Conservation (phyloP, 2,113 vertebrate genomes). For the Centropus unirufus region DNA sequence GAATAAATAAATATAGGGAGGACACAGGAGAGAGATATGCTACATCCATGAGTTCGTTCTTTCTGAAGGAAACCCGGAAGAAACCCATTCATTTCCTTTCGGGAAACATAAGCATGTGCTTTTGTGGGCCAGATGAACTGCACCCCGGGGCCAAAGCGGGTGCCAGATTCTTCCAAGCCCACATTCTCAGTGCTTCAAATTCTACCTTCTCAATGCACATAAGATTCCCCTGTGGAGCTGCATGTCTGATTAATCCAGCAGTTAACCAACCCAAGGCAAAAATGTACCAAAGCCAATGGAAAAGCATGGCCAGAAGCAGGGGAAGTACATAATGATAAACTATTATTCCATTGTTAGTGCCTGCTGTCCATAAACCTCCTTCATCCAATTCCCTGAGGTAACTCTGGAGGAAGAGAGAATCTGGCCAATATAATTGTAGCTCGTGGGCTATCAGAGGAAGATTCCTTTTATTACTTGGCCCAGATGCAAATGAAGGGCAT, state of each 20-base stretch:
- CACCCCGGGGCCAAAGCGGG: rapidly evolving
- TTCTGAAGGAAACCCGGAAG: background rate
- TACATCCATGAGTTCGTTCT: background rate
- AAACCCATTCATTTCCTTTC: background rate
- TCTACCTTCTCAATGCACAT: rapidly evolving
- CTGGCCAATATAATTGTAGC: background rate
- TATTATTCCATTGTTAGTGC: background rate
- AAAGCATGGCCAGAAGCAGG: rapidly evolving
- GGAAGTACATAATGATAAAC: background rate
- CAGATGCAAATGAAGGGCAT: background rate
- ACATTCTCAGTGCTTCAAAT: background rate
- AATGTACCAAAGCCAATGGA: background rate
- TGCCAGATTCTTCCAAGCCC: background rate
- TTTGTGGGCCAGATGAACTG: background rate
- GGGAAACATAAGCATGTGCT: rapidly evolving
- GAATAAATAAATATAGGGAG: background rate
- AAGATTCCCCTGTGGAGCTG: background rate
- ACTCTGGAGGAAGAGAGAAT: background rate
- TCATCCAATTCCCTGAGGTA: background rate
- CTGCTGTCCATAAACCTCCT: background rate
- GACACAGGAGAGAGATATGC: background rate
- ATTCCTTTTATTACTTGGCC: background rate
- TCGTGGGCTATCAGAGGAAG: background rate
- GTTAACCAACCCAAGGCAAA: background rate
- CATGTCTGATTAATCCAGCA: background rate